phyloP scores from a whole-genome alignment of 2,888 invertebrate genomes.

The Idaea biselata region DNA sequence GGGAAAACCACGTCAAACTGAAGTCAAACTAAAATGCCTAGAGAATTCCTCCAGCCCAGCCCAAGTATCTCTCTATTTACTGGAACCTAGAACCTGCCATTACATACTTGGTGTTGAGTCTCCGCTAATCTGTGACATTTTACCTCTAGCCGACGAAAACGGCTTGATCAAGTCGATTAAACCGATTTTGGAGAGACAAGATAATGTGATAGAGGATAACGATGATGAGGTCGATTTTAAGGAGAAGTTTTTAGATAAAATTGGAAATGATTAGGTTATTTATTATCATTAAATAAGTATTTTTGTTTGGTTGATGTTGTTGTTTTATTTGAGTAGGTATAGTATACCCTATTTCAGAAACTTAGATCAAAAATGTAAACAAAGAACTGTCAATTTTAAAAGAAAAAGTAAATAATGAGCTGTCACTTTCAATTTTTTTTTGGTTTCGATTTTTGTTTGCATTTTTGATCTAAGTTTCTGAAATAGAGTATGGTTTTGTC shows the following conservation, averaged over 20 bases:
- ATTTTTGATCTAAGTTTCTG: too few species aligned
- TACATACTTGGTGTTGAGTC: slow-evolving; percentile 98
- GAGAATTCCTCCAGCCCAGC: slow-evolving; percentile 86
- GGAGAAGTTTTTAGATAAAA: slow-evolving; percentile 40
- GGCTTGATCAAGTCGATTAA: slow-evolving; percentile 80
- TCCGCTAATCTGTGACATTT: slow-evolving; percentile 91
- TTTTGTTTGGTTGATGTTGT: slow-evolving; percentile 14
- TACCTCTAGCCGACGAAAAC: slow-evolving; percentile 89
- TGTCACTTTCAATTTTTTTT: too few species aligned
- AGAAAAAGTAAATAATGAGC: too few species aligned
- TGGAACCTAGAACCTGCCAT: slow-evolving; percentile 96
- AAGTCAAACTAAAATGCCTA: slow-evolving; percentile 90
- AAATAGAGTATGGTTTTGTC: too few species aligned
- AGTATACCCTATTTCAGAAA: too few species aligned
- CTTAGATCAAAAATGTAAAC: too few species aligned
- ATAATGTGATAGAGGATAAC: slow-evolving; percentile 31
- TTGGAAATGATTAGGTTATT: slow-evolving; percentile 51
- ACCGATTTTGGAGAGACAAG: slow-evolving; percentile 30
- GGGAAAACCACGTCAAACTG: slow-evolving; percentile 88
- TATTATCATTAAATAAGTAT: slow-evolving; percentile 24
- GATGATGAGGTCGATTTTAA: slow-evolving; percentile 37
- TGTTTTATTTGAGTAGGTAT: slow-evolving; percentile 21
- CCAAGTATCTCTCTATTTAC: slow-evolving; percentile 91
- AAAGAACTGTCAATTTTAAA: too few species aligned
- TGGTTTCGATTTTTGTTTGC: too few species aligned